phyloP scores from a whole-genome alignment of 2,113 vertebrate genomes.

The Pseudorhombus dupliciocellatus region DNA sequence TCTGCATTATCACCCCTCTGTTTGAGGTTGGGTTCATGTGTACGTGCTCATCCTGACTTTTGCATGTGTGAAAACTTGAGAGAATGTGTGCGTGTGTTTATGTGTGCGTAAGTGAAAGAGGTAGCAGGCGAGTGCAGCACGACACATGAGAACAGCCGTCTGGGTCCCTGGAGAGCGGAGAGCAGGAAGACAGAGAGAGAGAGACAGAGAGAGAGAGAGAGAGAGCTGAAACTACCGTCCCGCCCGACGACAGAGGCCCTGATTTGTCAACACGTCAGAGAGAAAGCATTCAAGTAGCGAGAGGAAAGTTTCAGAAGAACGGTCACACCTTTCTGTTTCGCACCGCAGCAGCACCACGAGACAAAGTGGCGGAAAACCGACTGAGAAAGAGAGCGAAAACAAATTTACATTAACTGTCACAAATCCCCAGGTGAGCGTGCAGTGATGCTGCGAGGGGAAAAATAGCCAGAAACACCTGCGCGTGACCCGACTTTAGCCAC shows the following conservation, averaged over 20 bases:
- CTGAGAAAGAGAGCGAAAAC: slow-evolving; percentile 40
- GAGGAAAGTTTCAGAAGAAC: background rate
- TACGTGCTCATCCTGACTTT: background rate
- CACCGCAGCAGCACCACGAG: background rate
- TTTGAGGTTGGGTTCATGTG: slow-evolving; percentile 6
- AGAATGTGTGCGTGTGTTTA: background rate
- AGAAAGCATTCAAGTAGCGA: slow-evolving; percentile 24
- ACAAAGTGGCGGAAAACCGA: background rate
- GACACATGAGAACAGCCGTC: slow-evolving; percentile 52
- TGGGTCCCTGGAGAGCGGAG: slow-evolving; percentile 38
- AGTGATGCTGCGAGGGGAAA: background rate
- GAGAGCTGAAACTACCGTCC: slow-evolving; percentile 33
- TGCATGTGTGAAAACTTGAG: background rate
- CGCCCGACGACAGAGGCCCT: slow-evolving; percentile 42
- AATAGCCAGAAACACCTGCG: background rate
- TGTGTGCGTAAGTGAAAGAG: slow-evolving; percentile 23
- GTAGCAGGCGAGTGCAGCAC: slow-evolving; percentile 13
- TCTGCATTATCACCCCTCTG: slow-evolving; percentile 42
- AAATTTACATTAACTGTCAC: slow-evolving; percentile 55
- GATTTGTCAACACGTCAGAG: slow-evolving; percentile 53
- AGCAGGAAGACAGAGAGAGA: slow-evolving; percentile 6
- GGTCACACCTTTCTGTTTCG: slow-evolving; percentile 47
- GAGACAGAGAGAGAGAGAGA: background rate
- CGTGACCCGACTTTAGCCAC: background rate
- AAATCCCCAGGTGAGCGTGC: slow-evolving; percentile 22